These are phyloP conservation scores for Aldabrachelys gigantea DNA, from an alignment of 2,113 vertebrate species.

Conservation along the genomic window DNA sequence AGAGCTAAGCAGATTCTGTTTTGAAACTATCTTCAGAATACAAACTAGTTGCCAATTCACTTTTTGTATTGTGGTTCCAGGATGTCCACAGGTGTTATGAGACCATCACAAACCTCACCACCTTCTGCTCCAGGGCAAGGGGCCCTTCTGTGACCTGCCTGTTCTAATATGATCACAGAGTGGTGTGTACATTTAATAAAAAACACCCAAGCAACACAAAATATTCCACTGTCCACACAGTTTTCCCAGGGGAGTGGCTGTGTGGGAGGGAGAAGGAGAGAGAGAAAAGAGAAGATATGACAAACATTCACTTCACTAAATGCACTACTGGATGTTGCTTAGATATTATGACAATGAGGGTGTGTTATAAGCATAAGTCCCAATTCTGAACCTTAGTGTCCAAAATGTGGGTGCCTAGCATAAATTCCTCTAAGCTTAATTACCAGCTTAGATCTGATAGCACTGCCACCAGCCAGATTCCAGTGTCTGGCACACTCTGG, in stretches of 20 bases:
- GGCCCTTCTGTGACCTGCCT: neutral
- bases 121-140: neutral
- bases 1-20: neutral
- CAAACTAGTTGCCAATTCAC: neutral
- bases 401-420: too few relatives aligned
- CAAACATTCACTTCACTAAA: neutral
- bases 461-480: too few relatives aligned
- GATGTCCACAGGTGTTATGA: neutral
- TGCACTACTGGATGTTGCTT: too few relatives aligned
- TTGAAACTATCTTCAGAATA: neutral
- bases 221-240: neutral
- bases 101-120: neutral
- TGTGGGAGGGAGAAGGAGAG: neutral
- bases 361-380: too few relatives aligned
- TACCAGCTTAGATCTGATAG: too few relatives aligned
- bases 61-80: neutral
- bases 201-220: neutral
- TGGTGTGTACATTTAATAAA: too few relatives aligned
- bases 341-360: too few relatives aligned
- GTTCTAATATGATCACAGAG: neutral
- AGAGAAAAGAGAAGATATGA: neutral
- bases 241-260: too few relatives aligned
- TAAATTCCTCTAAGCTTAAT: too few relatives aligned
- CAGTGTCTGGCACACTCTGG: too few relatives aligned
- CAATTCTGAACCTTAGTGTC: too few relatives aligned